Base-by-base conservation (phyloP, 2,888 invertebrate genomes). In the Yponomeuta malinellus region DNA sequence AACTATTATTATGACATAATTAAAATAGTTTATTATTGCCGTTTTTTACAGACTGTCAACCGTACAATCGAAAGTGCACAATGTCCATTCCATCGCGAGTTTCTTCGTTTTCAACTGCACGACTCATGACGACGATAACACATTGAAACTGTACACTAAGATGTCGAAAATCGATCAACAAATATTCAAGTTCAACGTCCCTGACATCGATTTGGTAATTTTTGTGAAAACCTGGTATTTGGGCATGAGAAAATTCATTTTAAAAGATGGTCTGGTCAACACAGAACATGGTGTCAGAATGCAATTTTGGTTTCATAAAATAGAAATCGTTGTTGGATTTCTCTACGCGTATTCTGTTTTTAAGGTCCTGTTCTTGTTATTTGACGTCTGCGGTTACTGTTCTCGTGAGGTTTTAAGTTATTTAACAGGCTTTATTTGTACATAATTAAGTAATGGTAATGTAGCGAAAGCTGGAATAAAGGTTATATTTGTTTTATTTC, bases 181-280 rank as follows among this genome's bases (percentile, higher is more conserved):
- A 2, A 72, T 74, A 0, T 74, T 71, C 69, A 71, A 74, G n/a
- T 74, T 74, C 37, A 73, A 74, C 29, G 43, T 73, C 0, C 52
- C 69, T 2, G 70, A 73, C 1, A 37, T 73, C 37, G 65, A 48
- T 1, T 73, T 72, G 72, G 10, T n/a, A 2, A 71, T 72, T 8
- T 69, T 71, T 29, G 43, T 71, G 1, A 31, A 71, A 1, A 3
- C 70, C 2, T 74, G 74, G 74, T 73, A 70, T 8, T 67, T 74
- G 0, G 74, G 74, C 0, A 67, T 74, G 0, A 63, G 74, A 29
- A 71, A 70, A 9, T 74, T 72, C 52, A 74, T 74, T 23, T 10
- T 74, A 5, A 74, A 74, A 65, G 74, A 74, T 29, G 74, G 71
- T 0, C 31, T 74, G 0, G 66, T 67, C 29, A 71, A 73, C 29